A percentile compares a stretch with the other conserved stretches of the same genome.
Evolutionary conservation across 2,888 invertebrate genomes (phyloP).

Genomic region (Ethmia dodecea): DNA sequence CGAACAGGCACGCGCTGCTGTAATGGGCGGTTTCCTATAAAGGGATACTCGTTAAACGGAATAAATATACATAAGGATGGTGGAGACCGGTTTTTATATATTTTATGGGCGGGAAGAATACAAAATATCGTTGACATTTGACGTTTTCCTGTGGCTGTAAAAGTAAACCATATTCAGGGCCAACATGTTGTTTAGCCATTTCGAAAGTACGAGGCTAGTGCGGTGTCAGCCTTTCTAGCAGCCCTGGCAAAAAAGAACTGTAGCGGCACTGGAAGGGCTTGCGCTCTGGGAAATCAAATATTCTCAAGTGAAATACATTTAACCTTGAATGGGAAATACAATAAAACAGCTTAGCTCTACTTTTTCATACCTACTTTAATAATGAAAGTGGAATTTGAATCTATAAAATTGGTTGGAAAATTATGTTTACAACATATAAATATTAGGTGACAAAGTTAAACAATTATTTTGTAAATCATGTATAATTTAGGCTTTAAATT

Average conservation of each 20-base stretch:
- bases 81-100: slow-evolving; percentile 1
- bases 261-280: slow-evolving; percentile 22
- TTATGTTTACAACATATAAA: too few relatives aligned
- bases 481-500: too few relatives aligned
- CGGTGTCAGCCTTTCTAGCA: slow-evolving; percentile 43
- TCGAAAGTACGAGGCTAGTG: slow-evolving; percentile 35
- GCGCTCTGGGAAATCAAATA: slow-evolving; percentile 9
- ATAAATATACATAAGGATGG: slow-evolving; percentile 12
- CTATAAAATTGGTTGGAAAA: too few relatives aligned
- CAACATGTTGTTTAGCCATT: slow-evolving; percentile 46
- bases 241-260: slow-evolving; percentile 19
- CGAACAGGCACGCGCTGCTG: slow-evolving; percentile 5
- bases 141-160: slow-evolving; percentile 25
- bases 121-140: slow-evolving; percentile 13
- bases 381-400: too few relatives aligned
- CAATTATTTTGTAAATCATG: too few relatives aligned
- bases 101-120: slow-evolving; percentile 9
- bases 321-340: too few relatives aligned
- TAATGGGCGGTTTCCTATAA: slow-evolving; percentile 11
- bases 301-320: too few relatives aligned
- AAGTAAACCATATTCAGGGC: slow-evolving; percentile 24
- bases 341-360: too few relatives aligned
- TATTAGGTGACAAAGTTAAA: too few relatives aligned
- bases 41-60: slow-evolving; percentile 9
- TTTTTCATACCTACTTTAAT: too few relatives aligned